phyloP scores from a whole-genome alignment of 2,888 invertebrate genomes.

The Drosophila suboccidentalis region DNA sequence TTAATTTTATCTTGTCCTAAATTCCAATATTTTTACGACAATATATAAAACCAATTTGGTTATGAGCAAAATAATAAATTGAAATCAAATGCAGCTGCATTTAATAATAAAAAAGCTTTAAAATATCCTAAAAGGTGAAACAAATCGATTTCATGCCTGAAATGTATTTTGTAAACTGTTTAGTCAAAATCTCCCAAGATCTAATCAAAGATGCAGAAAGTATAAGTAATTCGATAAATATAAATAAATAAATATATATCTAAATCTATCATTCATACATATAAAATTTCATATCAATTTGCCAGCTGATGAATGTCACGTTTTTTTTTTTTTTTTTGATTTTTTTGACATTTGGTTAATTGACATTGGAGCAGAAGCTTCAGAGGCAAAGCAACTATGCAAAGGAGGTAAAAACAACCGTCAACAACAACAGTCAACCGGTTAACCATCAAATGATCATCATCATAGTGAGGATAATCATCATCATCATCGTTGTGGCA shows the following conservation, averaged over 20 bases:
- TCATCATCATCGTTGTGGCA: slow-evolving; percentile 53
- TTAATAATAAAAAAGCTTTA: neutral
- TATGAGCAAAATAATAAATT: neutral
- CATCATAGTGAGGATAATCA: slow-evolving; percentile 33
- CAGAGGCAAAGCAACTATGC: neutral
- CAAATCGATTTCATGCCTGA: too few species aligned
- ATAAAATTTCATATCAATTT: neutral
- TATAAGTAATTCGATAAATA: too few species aligned
- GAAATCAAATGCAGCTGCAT: neutral
- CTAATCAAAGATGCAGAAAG: too few species aligned
- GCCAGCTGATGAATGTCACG: slow-evolving; percentile 44
- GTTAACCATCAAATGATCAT: slow-evolving; percentile 48
- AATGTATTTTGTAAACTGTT: too few species aligned
- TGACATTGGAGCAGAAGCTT: slow-evolving; percentile 39
- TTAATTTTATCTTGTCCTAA: slow-evolving; percentile 9
- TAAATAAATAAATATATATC: too few species aligned
- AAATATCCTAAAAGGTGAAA: neutral
- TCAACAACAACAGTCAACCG: slow-evolving; percentile 40
- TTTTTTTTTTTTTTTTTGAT: slow-evolving; percentile 27
- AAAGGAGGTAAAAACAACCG: slow-evolving; percentile 10
- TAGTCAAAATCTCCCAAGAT: too few species aligned
- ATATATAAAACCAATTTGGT: neutral
- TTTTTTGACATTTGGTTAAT: slow-evolving; percentile 61
- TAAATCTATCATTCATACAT: neutral
- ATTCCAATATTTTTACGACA: slow-evolving; percentile 4